phyloP scores from a whole-genome alignment of 2,797 vertebrate species.

The Lepilemur ruficaudatus region DNA sequence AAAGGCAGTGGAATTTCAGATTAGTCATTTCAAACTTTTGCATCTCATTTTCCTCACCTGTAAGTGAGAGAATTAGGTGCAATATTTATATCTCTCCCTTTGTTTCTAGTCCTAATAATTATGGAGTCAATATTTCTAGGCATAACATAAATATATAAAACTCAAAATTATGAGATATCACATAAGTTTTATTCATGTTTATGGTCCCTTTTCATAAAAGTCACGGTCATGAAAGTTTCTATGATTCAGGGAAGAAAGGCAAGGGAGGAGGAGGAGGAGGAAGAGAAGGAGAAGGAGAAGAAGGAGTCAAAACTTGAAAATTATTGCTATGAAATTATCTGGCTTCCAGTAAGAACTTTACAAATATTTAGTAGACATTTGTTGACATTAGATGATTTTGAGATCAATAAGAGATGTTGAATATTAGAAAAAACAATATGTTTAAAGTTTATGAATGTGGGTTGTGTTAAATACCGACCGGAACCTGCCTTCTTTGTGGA shows the following conservation, averaged over 20 bases:
- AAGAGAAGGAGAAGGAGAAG: fast-evolving
- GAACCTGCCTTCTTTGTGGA: neutral
- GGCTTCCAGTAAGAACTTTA: neutral
- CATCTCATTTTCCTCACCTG: neutral
- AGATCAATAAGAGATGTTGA: neutral
- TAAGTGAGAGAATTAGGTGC: neutral
- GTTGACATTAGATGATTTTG: neutral
- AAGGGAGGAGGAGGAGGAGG: fast-evolving
- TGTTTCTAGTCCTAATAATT: neutral
- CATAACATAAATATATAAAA: neutral
- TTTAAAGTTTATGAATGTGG: neutral
- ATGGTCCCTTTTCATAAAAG: neutral
- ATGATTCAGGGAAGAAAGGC: neutral
- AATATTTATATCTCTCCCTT: neutral
- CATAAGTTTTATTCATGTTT: neutral
- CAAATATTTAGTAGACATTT: neutral
- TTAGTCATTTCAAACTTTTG: neutral
- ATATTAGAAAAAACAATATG: neutral
- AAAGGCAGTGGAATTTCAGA: neutral
- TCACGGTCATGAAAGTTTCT: neutral
- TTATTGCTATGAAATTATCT: neutral
- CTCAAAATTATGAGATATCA: neutral
- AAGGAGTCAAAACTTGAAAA: neutral
- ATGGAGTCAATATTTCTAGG: neutral
- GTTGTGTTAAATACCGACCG: neutral